Evolutionary conservation across 2,113 vertebrate species (phyloP), one percentile per base, ranked within the genome.

Genomic region (Cathartes aura): DNA sequence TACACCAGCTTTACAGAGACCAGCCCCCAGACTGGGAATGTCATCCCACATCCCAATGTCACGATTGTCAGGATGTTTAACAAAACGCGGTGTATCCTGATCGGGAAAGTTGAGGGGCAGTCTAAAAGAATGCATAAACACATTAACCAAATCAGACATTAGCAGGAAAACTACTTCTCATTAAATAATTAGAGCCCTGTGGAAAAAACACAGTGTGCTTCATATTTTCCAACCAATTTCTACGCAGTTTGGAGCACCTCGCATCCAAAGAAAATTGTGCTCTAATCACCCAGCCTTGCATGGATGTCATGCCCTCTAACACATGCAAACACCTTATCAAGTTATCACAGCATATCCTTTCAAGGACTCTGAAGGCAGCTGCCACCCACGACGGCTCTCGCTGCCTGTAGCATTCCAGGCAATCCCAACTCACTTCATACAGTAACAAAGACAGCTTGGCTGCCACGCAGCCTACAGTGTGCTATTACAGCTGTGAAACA

Each of bases 401-500:
- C 40, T 96, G 93, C 66, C 85, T 95, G 68, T 48, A 96, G 78
- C 94, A 98, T 98, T 98, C 91, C 97, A 97, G 80, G 72, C 50
- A 0, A 96, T 98, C 17, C 5, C 94, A 95, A 90, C 94, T 97
- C 96, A 89, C 97, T 93, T 96, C 97, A 97, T 96, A 95, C 95
- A 97, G 96, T 93, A 96, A 97, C 83, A 90, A 97, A 97, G 97
- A 95, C 96, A 96, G 89, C 78, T 87, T 92, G 96, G 95, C 97
- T 96, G 96, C 93, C 96, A 64, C 3, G 8, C 43, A 85, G 80
- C 74, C 95, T 84, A 50, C 64, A 63, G 29, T 45, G 84, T 97
- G 97, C 98, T 98, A 96, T 98, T 98, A 93, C 98, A 98, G 98
- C 98, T 98, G 98, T 83, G 97, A 85, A 96, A 96, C 63, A 94